Evolutionary conservation across 2,113 vertebrate species (phyloP), one percentile per base, ranked within the genome.

Genomic region (Trachemys scripta): DNA sequence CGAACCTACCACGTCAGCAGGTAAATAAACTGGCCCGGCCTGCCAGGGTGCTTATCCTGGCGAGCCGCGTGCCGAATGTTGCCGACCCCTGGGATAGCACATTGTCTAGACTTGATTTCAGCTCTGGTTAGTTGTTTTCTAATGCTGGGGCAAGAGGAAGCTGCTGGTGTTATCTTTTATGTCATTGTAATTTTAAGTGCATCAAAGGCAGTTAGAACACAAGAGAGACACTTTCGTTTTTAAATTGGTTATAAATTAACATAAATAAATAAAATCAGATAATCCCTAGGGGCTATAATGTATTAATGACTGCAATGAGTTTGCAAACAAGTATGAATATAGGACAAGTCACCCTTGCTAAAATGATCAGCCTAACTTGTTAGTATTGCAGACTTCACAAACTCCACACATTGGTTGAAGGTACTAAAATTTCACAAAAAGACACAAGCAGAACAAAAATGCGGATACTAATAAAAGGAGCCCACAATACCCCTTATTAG

Each of bases 301-400:
- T 83, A 82, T 79, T 93, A 91, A 29, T 84, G 89, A 87, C 85
- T 56, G 93, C 93, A 93, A 90, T 90, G 82, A 94, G 85, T 89
- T 51, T 85, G 57, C 90, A 93, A 94, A 93, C 82, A 79, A 25
- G 42, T 24, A 76, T 42, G 38, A 93, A 75, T 88, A 79, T 29
- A 0, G 81, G 45, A 4, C 86, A 92, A 96, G 85, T 87, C 75
- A 94, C 54, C 93, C 92, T 54, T 91, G 81, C 83, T 92, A 79
- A 94, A 96, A 79, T 25, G 19, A 85, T 94, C 89, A 85, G 87
- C 92, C 35, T 49, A 72, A 80, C 54, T 80, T 45, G 35, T 89
- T 72, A 53, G 62, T 69, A 89, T 8, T 27, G 80, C 84, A 96
- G 90, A 85, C 88, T 75, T 51, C 51, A 5, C 5, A n/a, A 82